Percentiles rank a stretch among this genome's conserved stretches.
phyloP scores from a whole-genome alignment of 2,113 vertebrate species.

The Malurus cyaneus region DNA sequence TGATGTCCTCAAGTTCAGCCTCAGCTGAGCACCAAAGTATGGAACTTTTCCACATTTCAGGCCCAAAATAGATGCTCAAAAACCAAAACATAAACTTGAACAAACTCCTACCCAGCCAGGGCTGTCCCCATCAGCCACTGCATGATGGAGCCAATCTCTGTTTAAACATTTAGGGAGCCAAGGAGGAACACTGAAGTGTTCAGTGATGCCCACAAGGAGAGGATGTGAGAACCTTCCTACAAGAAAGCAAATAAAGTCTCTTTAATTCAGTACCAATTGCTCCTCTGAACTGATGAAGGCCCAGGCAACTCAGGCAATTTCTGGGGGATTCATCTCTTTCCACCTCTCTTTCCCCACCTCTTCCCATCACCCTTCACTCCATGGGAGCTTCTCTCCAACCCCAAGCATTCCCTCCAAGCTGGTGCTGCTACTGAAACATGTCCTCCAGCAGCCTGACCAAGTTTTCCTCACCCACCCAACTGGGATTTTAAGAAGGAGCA shows the following conservation, averaged over 20 bases:
- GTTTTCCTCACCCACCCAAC: neutral
- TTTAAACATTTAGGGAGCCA: fast-evolving
- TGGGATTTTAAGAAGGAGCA: too few relatives aligned
- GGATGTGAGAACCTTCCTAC: neutral
- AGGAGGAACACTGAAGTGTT: neutral
- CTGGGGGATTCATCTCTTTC: neutral
- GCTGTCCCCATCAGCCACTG: neutral
- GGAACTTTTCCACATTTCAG: neutral
- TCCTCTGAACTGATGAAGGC: neutral
- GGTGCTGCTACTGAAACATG: fast-evolving
- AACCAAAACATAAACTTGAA: neutral
- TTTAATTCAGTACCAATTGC: neutral
- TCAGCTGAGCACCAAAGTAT: neutral
- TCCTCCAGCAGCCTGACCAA: neutral
- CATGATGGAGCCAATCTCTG: fast-evolving
- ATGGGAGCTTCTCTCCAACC: neutral
- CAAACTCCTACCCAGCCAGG: neutral
- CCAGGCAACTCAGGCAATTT: fast-evolving
- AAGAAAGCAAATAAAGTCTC: neutral
- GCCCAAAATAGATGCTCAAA: neutral
- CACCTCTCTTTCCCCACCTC: neutral
- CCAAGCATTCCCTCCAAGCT: neutral
- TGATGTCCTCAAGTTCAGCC: neutral
- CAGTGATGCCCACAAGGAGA: neutral
- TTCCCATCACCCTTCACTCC: neutral